Evolutionary conservation across 2,888 invertebrate species (phyloP), one percentile per base, ranked within the genome.

Genomic region (Strigamia maritima): DNA sequence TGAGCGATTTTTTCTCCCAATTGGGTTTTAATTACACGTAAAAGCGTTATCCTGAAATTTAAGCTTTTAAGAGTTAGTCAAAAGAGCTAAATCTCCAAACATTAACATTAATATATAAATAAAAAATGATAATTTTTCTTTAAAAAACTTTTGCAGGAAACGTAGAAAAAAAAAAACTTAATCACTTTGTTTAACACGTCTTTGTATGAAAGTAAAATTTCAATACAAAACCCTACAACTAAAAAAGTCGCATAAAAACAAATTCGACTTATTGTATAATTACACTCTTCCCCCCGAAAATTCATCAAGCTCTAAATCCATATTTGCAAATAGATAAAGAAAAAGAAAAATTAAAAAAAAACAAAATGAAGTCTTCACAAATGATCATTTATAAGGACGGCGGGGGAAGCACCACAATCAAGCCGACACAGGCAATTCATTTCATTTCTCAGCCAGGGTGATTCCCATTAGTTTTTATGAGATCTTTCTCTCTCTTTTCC

Each of bases 321-420:
- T 65, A 65, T 65, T 65, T 65, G 65, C 65, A 65, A 65, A 65
- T 65, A 65, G 65, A 65, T 65, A 65, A 65, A 65, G 65, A 65
- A 65, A 65, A 49, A 49, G n/a, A 19, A 49, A 49, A 49, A n/a
- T 19, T 49, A 19, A 49, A 49, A 49, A 49, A 49, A 49, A n/a
- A 31, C 3, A n/a, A 49, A 65, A 65, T 65, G 65, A 65, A 65
- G 65, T 65, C 65, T 65, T 65, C 65, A 65, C 65, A 65, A 65
- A 65, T 65, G 65, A 65, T 65, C 65, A 65, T 65, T 65, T 65
- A 65, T 65, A 65, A 65, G 65, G 65, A 65, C 28, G 65, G 26
- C 28, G 16, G 65, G 65, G 65, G 65, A 49, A 24, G 65, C 65
- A 7, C 65, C 65, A 65, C 65, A 65, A 65, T 65, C 65, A 65